Evolutionary conservation across 2,888 invertebrate genomes (phyloP).

Genomic region (Physocephala rufipes): DNA sequence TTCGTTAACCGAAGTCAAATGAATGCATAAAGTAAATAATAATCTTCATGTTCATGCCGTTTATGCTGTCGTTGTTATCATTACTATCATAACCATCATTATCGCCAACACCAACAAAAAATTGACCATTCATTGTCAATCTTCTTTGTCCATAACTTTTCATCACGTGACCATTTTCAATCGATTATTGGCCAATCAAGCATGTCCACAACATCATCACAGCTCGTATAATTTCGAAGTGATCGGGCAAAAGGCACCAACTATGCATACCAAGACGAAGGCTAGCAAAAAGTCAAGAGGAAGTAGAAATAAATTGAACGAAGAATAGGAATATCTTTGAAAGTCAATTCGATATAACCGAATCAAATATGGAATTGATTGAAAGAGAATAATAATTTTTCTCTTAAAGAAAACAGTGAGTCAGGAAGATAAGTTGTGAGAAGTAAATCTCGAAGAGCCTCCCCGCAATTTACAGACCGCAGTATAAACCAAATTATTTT

Average conservation of each 20-base stretch:
- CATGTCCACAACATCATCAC: slow-evolving; percentile 21
- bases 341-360: slow-evolving; percentile 1
- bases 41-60: background rate
- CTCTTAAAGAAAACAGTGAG: background rate
- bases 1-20: background rate
- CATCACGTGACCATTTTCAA: slow-evolving; percentile 37
- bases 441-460: background rate
- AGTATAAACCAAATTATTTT: too few species aligned
- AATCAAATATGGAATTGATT: background rate
- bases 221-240: background rate
- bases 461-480: too few species aligned
- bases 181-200: slow-evolving; percentile 37
- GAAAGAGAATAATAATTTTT: slow-evolving; percentile 5
- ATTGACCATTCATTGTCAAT: background rate
- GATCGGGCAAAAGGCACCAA: background rate
- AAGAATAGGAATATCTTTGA: too few species aligned
- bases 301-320: slow-evolving; percentile 3
- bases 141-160: slow-evolving; percentile 1
- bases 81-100: slow-evolving; percentile 8
- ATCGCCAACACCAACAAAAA: slow-evolving; percentile 8
- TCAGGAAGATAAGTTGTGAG: background rate
- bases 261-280: background rate
- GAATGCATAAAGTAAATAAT: slow-evolving; percentile 32
- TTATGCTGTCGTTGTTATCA: slow-evolving; percentile 13
- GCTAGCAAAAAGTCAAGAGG: background rate